phyloP scores from a whole-genome alignment of 2,888 invertebrate species.

The Noctua pronuba region DNA sequence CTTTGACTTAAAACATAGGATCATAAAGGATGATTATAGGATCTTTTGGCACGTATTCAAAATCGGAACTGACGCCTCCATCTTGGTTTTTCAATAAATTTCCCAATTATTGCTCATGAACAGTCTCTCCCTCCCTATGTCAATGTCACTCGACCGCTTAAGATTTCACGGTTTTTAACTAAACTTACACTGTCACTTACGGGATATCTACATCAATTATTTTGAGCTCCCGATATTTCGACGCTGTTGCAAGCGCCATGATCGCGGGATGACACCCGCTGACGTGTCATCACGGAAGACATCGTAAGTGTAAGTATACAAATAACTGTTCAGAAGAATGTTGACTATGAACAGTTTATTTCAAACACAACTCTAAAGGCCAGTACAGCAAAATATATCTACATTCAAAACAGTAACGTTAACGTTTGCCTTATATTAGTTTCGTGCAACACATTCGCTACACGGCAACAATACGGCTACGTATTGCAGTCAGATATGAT shows the following conservation, averaged over 20 bases:
- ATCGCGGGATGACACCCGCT: too few species aligned
- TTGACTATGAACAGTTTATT: not conserved
- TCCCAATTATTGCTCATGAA: not conserved
- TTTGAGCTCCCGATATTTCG: too few species aligned
- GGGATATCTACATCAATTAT: too few species aligned
- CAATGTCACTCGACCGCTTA: too few species aligned
- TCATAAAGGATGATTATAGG: not conserved
- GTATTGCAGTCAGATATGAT: slow-evolving; percentile 29
- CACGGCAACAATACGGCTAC: slow-evolving; percentile 12
- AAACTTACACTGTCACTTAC: too few species aligned
- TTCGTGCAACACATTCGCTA: not conserved
- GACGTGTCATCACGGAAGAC: too few species aligned
- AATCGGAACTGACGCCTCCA: not conserved
- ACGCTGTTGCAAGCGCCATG: too few species aligned
- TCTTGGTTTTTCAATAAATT: not conserved
- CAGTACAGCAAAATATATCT: not conserved
- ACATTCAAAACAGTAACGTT: not conserved
- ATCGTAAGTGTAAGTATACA: not conserved
- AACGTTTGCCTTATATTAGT: slow-evolving; percentile 6
- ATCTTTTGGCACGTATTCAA: not conserved
- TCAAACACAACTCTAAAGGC: not conserved
- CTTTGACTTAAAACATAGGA: not conserved
- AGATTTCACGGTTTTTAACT: too few species aligned
- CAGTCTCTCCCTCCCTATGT: not conserved
- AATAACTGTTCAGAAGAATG: not conserved